phyloP scores from a whole-genome alignment of 2,113 vertebrate species.

The Pipa parva region DNA sequence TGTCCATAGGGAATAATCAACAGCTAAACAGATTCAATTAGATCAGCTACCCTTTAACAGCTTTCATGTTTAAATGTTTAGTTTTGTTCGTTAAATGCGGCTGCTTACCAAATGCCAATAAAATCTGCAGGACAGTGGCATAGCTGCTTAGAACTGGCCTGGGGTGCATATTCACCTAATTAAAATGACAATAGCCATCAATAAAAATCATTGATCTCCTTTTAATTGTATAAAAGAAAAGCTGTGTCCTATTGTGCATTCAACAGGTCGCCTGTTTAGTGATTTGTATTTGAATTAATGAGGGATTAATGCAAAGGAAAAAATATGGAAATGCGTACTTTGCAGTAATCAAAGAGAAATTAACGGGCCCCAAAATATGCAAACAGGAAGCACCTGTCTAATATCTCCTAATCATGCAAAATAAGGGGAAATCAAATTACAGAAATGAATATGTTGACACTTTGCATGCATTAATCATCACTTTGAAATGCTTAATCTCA shows the following conservation, averaged over 20 bases:
- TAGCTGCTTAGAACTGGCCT: neutral
- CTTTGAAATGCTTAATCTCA: slow-evolving; percentile 25
- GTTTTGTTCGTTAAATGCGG: neutral
- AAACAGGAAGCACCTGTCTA: slow-evolving; percentile 29
- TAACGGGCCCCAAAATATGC: neutral
- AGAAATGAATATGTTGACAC: slow-evolving; percentile 36
- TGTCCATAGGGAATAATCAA: too few species aligned
- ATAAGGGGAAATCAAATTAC: slow-evolving; percentile 24
- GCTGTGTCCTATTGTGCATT: neutral
- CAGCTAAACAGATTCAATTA: too few species aligned
- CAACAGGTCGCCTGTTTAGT: neutral
- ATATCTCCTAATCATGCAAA: slow-evolving; percentile 37
- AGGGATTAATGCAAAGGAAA: slow-evolving; percentile 14
- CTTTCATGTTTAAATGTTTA: too few species aligned
- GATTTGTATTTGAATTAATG: slow-evolving; percentile 14
- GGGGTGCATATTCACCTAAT: neutral
- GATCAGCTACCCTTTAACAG: too few species aligned
- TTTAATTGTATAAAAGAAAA: neutral
- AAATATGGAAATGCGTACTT: neutral
- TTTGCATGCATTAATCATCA: slow-evolving; percentile 38
- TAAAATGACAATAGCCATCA: neutral
- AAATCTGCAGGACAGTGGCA: neutral
- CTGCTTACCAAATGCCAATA: slow-evolving; percentile 9
- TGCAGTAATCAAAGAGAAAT: slow-evolving; percentile 8
- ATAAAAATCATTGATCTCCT: neutral